These are phyloP conservation scores for Oncopeltus fasciatus DNA, from an alignment of 1,140 invertebrate genomes.

Conservation along the genomic window DNA sequence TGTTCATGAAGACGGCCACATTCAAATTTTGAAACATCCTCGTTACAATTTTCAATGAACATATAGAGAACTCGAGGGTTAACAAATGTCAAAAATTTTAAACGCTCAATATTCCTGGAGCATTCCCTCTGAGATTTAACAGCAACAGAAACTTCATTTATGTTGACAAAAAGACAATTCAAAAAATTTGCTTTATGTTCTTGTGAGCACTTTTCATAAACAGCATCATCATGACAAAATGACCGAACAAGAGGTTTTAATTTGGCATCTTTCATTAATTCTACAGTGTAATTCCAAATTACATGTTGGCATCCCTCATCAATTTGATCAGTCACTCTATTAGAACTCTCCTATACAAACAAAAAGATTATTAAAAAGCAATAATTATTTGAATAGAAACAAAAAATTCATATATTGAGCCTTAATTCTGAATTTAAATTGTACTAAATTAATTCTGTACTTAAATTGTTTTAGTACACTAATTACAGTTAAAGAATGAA, in stretches of 20 bases:
- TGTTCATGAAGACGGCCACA: not conserved
- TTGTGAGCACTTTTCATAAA: not conserved
- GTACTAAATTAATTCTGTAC: no score
- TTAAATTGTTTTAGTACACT: no score
- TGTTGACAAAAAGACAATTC: not conserved
- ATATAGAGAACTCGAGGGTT: not conserved
- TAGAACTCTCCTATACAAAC: not conserved
- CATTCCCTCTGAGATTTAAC: no score
- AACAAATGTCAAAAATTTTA: conserved; percentile 10
- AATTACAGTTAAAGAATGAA: no score
- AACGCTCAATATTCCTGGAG: not conserved
- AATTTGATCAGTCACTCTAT: not conserved
- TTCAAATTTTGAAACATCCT: conserved; percentile 3
- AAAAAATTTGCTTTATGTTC: not conserved
- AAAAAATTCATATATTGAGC: no score
- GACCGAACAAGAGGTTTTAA: not conserved
- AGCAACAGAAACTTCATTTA: not conserved
- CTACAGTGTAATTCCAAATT: conserved; percentile 1
- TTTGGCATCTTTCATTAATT: not conserved
- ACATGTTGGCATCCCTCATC: not conserved
- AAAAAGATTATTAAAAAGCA: not conserved
- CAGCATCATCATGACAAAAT: not conserved
- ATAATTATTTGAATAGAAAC: no score
- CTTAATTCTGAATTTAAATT: no score
- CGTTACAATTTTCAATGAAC: conserved; percentile 12